Evolutionary conservation across 64 coral and sea anemone genomes (phyloP).

Genomic region (Pocillopora damicornis): DNA sequence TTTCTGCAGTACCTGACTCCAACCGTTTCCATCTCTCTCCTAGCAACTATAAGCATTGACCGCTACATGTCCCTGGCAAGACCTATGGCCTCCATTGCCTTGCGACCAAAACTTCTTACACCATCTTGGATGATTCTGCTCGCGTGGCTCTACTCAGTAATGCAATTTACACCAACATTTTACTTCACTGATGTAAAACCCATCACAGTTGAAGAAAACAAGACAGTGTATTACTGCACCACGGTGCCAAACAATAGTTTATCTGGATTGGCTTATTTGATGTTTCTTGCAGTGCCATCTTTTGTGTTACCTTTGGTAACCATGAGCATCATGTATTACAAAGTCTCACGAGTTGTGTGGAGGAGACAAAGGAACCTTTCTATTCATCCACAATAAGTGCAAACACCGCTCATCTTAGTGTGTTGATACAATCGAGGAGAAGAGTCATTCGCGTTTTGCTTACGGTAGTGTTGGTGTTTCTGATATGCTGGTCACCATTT

Average conservation of each 20-base stretch:
- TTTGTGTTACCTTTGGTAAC: conserved; percentile 68
- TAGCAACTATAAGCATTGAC: conserved; percentile 68
- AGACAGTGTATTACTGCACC: conserved; percentile 63
- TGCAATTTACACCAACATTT: conserved; percentile 60
- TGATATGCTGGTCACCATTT: conserved; percentile 66
- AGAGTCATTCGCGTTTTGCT: conserved; percentile 63
- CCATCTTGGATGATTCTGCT: conserved; percentile 38
- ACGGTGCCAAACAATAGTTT: conserved; percentile 53
- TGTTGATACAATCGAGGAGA: conserved; percentile 43
- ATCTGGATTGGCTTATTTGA: conserved; percentile 32
- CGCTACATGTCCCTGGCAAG: conserved; percentile 59
- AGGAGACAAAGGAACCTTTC: conserved; percentile 51
- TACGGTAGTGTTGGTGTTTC: conserved; percentile 50
- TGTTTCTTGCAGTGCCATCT: conserved; percentile 44
- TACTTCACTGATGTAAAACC: conserved; percentile 65
- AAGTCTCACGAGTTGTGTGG: conserved; percentile 47
- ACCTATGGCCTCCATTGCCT: conserved; percentile 41
- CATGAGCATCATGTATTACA: conserved; percentile 58
- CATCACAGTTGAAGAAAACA: conserved; percentile 19
- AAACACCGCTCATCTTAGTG: neutral
- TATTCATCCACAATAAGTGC: conserved; percentile 17
- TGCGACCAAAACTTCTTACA: conserved; percentile 6
- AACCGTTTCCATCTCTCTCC: conserved; percentile 57
- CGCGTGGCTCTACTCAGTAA: conserved; percentile 45
- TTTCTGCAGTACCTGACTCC: conserved; percentile 57